These are phyloP conservation scores for Caranx ignobilis DNA, from an alignment of 2,113 vertebrate species.

Conservation along the genomic window DNA sequence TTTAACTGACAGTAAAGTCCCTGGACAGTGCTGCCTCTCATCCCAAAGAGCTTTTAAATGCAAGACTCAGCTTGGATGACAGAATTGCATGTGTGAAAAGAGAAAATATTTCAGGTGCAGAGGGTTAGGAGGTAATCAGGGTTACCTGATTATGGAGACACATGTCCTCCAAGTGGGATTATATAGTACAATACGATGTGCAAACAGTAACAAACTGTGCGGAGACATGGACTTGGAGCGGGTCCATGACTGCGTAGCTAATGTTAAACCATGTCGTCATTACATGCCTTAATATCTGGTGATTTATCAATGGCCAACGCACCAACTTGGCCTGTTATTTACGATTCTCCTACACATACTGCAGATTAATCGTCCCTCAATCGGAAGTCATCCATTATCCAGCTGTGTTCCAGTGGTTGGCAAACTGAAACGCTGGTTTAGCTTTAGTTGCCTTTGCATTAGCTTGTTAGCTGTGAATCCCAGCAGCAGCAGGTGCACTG, in stretches of 20 bases:
- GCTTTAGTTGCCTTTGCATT: constrained; percentile 54
- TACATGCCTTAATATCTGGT: constrained; percentile 33
- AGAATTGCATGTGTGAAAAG: neutral
- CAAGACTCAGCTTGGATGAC: neutral
- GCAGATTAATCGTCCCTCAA: neutral
- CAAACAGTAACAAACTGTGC: constrained; percentile 26
- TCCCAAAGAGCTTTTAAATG: neutral
- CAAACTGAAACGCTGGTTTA: constrained; percentile 51
- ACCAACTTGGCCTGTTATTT: neutral
- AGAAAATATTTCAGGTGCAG: accelerated
- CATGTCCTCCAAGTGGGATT: neutral
- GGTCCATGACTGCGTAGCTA: constrained; percentile 70
- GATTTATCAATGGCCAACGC: constrained; percentile 32
- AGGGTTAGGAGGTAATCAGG: neutral
- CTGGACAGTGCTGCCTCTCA: too few relatives aligned
- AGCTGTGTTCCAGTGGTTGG: constrained; percentile 55
- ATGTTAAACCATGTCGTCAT: constrained; percentile 75
- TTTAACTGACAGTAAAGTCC: neutral
- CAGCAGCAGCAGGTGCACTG: constrained; percentile 73
- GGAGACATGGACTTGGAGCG: constrained; percentile 42
- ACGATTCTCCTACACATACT: neutral
- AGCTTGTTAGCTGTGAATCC: constrained; percentile 68
- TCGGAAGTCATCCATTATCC: constrained; percentile 18
- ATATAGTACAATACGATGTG: neutral
- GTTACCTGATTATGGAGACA: neutral